Evolutionary conservation across 2,113 vertebrate genomes (phyloP), one percentile per base, ranked within the genome.

Genomic region (Paracanthobrama guichenoti): DNA sequence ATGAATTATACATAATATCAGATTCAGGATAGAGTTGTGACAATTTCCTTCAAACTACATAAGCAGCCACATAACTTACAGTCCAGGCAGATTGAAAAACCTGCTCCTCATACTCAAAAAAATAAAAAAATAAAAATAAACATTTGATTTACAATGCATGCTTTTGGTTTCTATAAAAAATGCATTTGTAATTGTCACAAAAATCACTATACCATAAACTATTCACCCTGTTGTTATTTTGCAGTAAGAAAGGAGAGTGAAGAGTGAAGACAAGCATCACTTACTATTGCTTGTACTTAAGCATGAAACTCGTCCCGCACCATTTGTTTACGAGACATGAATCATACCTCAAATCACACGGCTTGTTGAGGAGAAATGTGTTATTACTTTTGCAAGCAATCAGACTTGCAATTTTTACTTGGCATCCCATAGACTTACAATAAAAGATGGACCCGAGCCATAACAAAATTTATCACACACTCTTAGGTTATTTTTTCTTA

Each of bases 301-400:
- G 20, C 35, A 55, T 22, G 53, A 8, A 42, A n/a, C 67, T 42
- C 20, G 35, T 42, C 67, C 67, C 35, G 67, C 67, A n/a, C 67
- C 20, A 71, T 42, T 71, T 71, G 35, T n/a, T 71, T 71, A 66
- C 6, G 28, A 66, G 46, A 53, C 46, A 77, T 77, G 18, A 77
- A 57, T 77, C 50, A 57, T 39, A 12, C 48, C 24, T 31, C 46
- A 50, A 42, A 71, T 71, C 67, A n/a, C 35, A 71, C 67, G 10
- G 67, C 67, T 39, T 71, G 35, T 71, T 71, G 67, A 71, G 67
- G 67, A 71, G 20, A 71, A 71, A 71, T n/a, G 35, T 22, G 18
- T 20, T 12, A 42, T 71, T 42, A 71, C 35, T 71, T 71, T 71
- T 71, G 67, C 67, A n/a, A n/a, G 67, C 20, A 71, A 42, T 42